A percentile compares a stretch with the other conserved stretches of the same genome.
Evolutionary conservation across 2,797 vertebrate species (phyloP).

Genomic region (Poecile montanus): DNA sequence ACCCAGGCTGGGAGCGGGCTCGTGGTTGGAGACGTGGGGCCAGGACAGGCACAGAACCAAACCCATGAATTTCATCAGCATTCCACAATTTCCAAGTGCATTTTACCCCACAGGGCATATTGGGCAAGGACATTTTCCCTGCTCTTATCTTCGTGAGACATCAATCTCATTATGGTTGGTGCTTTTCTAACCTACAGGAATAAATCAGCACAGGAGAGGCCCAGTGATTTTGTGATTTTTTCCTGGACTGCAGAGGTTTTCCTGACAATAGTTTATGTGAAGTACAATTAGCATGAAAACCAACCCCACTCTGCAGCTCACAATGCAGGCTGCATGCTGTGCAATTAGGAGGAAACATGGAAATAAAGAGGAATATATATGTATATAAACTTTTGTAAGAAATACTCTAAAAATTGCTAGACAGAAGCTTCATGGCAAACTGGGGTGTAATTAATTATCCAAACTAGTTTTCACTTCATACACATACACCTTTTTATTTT

Average conservation of each 20-base stretch:
- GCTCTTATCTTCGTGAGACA: constrained; percentile 9
- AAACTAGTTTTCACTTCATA: not conserved
- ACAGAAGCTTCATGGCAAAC: not conserved
- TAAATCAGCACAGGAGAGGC: not conserved
- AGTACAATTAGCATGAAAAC: not conserved
- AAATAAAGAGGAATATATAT: not conserved
- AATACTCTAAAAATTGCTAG: not conserved
- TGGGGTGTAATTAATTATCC: not conserved
- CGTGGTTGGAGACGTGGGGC: accelerated
- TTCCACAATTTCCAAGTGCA: not conserved
- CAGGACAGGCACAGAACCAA: not conserved
- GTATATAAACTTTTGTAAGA: not conserved
- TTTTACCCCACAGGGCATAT: not conserved
- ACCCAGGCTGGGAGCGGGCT: not conserved
- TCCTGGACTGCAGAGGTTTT: not conserved
- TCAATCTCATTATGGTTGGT: not conserved
- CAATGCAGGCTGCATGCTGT: not conserved
- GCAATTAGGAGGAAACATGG: not conserved
- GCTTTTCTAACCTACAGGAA: not conserved
- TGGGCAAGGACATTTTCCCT: not conserved
- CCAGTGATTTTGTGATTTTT: not conserved
- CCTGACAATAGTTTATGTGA: not conserved
- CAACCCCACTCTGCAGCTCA: not conserved
- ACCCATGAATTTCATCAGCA: not conserved
- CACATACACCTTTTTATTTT: not conserved